phyloP scores from a whole-genome alignment of 2,888 invertebrate species.

The Xestia sexstrigata region DNA sequence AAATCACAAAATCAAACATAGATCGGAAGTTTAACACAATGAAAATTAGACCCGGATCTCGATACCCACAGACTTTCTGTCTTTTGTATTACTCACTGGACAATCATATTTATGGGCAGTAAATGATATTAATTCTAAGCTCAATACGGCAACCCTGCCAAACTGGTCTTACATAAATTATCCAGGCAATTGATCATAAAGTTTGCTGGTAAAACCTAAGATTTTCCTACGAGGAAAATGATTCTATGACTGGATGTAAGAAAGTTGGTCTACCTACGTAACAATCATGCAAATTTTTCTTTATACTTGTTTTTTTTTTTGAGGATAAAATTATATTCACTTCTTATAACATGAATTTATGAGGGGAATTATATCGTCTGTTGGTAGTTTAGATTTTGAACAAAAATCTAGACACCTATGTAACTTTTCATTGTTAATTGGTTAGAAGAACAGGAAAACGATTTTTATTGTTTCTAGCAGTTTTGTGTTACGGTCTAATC shows the following conservation, averaged over 20 bases:
- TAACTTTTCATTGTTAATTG: not conserved
- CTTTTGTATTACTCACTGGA: conserved; percentile 43
- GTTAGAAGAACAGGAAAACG: not conserved
- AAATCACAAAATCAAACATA: not conserved
- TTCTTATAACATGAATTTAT: not conserved
- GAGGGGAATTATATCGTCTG: not conserved
- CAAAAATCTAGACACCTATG: not conserved
- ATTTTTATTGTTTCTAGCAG: not conserved
- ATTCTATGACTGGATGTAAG: not conserved
- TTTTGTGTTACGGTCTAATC: not conserved
- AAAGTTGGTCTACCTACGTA: not conserved
- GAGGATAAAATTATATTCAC: conserved; percentile 13
- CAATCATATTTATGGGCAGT: conserved; percentile 27
- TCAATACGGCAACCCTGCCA: conserved; percentile 22
- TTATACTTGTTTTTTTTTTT: not conserved
- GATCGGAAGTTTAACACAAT: not conserved
- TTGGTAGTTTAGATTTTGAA: not conserved
- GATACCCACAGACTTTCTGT: conserved; percentile 45
- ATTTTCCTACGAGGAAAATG: conserved; percentile 34
- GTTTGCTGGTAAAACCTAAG: conserved; percentile 1
- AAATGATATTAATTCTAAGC: conserved; percentile 23
- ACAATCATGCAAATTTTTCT: no score
- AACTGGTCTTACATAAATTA: conserved; percentile 38
- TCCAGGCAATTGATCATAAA: not conserved
- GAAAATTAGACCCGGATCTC: conserved; percentile 54